Percentiles rank a stretch among this genome's conserved stretches.
Conservation (phyloP, 1,140 invertebrate genomes). For the Latrodectus geometricus region DNA sequence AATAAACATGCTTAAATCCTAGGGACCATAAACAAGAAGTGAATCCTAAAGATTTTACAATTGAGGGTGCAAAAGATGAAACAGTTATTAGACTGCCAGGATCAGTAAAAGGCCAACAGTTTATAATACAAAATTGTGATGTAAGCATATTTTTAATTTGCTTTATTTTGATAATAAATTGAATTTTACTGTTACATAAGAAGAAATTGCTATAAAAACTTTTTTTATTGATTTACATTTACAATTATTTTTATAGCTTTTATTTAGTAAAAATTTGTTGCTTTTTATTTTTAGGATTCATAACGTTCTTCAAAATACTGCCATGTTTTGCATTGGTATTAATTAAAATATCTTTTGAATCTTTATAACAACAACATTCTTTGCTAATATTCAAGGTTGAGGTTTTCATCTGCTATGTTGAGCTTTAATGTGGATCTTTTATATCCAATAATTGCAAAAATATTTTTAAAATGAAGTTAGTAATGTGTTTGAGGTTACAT, state of each 20-base stretch:
- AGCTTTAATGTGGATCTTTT: too few species aligned
- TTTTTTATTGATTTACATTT: background rate
- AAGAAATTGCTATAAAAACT: background rate
- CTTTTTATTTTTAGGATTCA: slow-evolving; percentile 2
- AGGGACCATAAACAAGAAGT: slow-evolving; percentile 66
- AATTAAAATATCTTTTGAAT: too few species aligned
- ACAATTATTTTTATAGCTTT: background rate
- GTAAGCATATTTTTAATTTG: slow-evolving; percentile 64
- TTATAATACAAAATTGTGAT: slow-evolving; percentile 75
- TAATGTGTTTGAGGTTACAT: too few species aligned
- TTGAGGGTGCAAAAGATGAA: slow-evolving; percentile 71
- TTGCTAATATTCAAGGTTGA: too few species aligned
- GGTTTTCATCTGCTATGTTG: too few species aligned
- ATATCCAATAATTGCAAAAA: too few species aligned
- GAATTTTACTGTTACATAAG: background rate
- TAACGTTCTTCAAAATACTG: background rate
- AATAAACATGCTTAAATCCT: too few species aligned
- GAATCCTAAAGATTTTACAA: slow-evolving; percentile 72
- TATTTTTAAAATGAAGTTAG: too few species aligned
- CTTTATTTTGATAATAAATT: background rate
- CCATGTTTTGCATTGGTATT: too few species aligned
- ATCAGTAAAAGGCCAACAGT: slow-evolving; percentile 74
- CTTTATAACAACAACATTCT: too few species aligned
- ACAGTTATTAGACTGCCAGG: slow-evolving; percentile 72
- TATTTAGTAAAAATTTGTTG: background rate